Evolutionary conservation across 2,797 vertebrate species (phyloP).

Genomic region (Chaetodon trifasciatus): DNA sequence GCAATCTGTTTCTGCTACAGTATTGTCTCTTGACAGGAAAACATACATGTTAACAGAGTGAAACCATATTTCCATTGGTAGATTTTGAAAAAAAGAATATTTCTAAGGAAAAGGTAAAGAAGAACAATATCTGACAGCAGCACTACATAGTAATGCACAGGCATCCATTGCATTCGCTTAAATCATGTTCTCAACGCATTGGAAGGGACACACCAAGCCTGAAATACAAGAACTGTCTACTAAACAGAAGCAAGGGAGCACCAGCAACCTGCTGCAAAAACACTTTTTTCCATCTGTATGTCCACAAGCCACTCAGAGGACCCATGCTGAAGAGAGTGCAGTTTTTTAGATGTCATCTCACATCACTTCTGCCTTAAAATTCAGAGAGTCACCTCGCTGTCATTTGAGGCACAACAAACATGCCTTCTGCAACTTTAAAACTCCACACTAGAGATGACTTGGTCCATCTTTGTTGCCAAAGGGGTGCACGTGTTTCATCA

Average conservation of each 20-base stretch:
- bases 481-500: conserved; percentile 33
- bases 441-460: neutral
- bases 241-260: neutral
- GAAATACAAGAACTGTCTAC: conserved; percentile 21
- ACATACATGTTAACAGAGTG: neutral
- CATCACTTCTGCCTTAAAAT: conserved; percentile 27
- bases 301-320: conserved; percentile 11
- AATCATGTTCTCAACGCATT: neutral
- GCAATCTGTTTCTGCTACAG: neutral
- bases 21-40: neutral
- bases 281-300: conserved; percentile 1
- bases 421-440: conserved; percentile 24
- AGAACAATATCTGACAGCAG: neutral
- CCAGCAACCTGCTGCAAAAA: conserved; percentile 18
- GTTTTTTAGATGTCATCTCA: conserved; percentile 44
- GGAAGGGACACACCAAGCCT: conserved; percentile 8
- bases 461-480: conserved; percentile 42
- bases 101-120: neutral
- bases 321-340: neutral
- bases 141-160: neutral
- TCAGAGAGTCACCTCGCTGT: conserved; percentile 6
- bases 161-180: neutral
- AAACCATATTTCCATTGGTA: neutral
- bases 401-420: neutral
- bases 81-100: neutral